Percentiles rank a stretch among this genome's conserved stretches.
Conservation (phyloP, 2,113 vertebrate species). For the Lagopus leucura region DNA sequence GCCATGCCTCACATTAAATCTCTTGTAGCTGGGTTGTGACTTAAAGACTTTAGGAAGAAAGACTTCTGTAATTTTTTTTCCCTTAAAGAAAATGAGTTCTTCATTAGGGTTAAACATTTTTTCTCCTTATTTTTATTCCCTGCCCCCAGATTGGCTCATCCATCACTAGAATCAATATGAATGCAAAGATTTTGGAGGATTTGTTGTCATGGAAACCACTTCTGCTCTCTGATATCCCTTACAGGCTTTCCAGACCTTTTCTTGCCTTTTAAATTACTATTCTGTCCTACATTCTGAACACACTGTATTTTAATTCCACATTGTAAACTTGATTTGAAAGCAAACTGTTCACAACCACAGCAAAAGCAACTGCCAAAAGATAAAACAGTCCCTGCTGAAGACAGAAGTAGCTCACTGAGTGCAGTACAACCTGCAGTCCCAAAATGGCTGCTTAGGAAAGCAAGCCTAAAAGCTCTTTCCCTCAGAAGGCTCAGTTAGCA, state of each 20-base stretch:
- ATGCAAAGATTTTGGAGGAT: conserved; percentile 74
- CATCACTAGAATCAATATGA: conserved; percentile 74
- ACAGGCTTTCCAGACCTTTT: conserved; percentile 69
- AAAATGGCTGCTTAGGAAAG: conserved; percentile 13
- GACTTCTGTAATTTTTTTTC: not conserved
- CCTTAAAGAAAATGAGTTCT: not conserved
- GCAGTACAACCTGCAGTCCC: not conserved
- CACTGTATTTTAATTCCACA: conserved; percentile 25
- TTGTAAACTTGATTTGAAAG: conserved; percentile 19
- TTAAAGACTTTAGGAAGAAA: not conserved
- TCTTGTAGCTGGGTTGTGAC: not conserved
- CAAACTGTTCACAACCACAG: not conserved
- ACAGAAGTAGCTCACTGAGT: not conserved
- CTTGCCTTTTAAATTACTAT: conserved; percentile 65
- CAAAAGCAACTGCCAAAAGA: not conserved
- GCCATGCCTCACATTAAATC: not conserved
- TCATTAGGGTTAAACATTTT: conserved; percentile 53
- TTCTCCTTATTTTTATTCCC: conserved; percentile 18
- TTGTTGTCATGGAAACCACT: conserved; percentile 77
- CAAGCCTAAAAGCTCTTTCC: not conserved
- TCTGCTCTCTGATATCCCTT: conserved; percentile 65
- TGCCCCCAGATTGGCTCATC: conserved; percentile 61
- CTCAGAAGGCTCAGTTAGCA: not conserved
- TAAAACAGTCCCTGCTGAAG: conserved; percentile 15
- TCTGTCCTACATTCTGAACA: conserved; percentile 63